Conservation (phyloP, 37 sponge, comb jelly and placozoan species). For the Tethya wilhelma region DNA sequence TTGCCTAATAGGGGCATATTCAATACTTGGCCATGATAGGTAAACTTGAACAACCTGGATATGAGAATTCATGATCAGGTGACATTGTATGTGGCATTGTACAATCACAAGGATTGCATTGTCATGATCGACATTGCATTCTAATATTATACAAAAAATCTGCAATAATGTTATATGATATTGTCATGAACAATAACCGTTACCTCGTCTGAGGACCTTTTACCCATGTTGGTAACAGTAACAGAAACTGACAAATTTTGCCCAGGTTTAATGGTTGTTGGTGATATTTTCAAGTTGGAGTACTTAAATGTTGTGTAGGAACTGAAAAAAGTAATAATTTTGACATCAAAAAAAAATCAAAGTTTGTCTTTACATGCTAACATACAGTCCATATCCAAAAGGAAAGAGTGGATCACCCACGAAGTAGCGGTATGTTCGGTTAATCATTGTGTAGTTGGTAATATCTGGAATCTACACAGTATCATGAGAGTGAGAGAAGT, state of each 20-base stretch:
- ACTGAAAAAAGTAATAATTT: background rate
- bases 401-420: conserved; percentile 44
- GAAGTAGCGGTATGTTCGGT: conserved; percentile 68
- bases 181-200: background rate
- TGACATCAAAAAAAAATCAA: background rate
- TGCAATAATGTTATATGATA: background rate
- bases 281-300: conserved; percentile 20
- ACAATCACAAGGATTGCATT: no score
- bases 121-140: no score
- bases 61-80: no score
- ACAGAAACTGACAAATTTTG: conserved; percentile 39
- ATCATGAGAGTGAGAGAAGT: background rate
- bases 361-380: background rate
- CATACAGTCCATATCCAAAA: conserved; percentile 75
- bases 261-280: conserved; percentile 18
- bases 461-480: conserved; percentile 7
- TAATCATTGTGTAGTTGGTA: conserved; percentile 64
- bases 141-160: background rate
- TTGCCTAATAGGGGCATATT: conserved; percentile 27
- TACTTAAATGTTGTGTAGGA: no score
- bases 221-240: conserved; percentile 50
- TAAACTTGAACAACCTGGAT: conserved; percentile 70
- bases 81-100: no score
- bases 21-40: conserved; percentile 29
- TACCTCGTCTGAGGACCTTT: conserved; percentile 33